A percentile compares a stretch with the other conserved stretches of the same genome.
phyloP scores from a whole-genome alignment of 1,140 invertebrate species.

The Micrasema longulum region DNA sequence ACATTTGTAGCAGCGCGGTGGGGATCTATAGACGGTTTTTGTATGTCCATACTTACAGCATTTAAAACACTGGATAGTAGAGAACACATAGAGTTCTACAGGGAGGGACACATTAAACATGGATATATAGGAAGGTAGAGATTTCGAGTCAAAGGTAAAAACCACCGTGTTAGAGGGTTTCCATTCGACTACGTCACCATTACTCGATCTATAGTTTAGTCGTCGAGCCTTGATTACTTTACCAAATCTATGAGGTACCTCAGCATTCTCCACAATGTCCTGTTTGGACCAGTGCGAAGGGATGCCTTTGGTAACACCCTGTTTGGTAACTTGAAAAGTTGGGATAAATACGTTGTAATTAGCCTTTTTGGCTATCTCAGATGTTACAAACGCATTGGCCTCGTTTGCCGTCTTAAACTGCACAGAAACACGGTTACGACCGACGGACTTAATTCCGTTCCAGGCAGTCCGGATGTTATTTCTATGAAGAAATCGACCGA shows the following conservation, averaged over 20 bases:
- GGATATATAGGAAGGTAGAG: neutral
- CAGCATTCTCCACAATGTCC: neutral
- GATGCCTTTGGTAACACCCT: neutral
- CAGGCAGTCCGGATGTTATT: neutral
- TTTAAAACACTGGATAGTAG: no score
- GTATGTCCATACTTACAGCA: no score
- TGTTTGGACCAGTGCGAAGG: neutral
- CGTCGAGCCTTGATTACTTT: neutral
- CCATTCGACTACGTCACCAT: neutral
- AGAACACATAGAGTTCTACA: no score
- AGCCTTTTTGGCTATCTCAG: neutral
- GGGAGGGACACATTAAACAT: neutral
- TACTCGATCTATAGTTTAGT: neutral
- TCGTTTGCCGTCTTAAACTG: neutral
- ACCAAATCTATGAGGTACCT: neutral
- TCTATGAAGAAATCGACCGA: no score
- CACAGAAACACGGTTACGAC: neutral
- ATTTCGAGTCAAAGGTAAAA: neutral
- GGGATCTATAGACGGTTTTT: no score
- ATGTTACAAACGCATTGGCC: neutral
- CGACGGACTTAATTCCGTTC: neutral
- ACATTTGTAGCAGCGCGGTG: no score
- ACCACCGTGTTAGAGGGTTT: neutral
- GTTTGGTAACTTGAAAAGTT: neutral
- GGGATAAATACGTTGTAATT: neutral